Conservation (phyloP, 2,113 vertebrate species). For the Pao palembangensis region DNA sequence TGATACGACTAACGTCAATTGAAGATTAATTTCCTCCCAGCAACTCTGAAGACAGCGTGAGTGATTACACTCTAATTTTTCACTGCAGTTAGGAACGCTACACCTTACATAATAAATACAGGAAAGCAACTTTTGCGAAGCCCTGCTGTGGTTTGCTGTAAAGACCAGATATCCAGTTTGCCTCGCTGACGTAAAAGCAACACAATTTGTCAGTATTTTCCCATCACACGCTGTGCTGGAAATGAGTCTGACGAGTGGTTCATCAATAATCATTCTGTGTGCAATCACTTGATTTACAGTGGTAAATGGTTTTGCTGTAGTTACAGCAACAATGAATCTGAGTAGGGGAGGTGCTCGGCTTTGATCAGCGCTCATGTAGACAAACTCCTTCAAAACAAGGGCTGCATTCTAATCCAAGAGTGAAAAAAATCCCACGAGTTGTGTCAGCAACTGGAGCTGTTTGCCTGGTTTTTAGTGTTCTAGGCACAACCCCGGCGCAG, state of each 20-base stretch:
- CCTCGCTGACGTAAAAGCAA: background rate
- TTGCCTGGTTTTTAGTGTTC: slow-evolving; percentile 16
- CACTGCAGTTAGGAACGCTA: slow-evolving; percentile 45
- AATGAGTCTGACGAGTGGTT: slow-evolving; percentile 25
- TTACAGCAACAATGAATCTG: slow-evolving; percentile 10
- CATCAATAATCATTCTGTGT: slow-evolving; percentile 32
- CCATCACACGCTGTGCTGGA: background rate
- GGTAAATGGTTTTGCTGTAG: slow-evolving; percentile 9
- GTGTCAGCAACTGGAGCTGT: slow-evolving; percentile 7
- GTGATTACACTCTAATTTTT: slow-evolving; percentile 51
- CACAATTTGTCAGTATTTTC: slow-evolving; percentile 6
- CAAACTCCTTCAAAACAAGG: slow-evolving; percentile 12
- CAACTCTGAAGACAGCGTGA: slow-evolving; percentile 36
- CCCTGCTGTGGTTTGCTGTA: background rate
- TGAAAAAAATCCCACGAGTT: background rate
- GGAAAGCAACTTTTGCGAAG: slow-evolving; percentile 10
- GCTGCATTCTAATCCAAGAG: slow-evolving; percentile 11
- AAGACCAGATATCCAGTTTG: background rate
- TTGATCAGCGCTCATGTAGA: slow-evolving; percentile 6
- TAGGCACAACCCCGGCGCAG: slow-evolving; percentile 1
- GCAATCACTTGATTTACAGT: slow-evolving; percentile 28
- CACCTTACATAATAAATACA: slow-evolving; percentile 20
- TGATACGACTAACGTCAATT: slow-evolving; percentile 55
- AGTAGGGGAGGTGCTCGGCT: background rate
- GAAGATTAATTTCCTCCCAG: slow-evolving; percentile 48